Conservation (phyloP, 37 sponge, comb jelly and placozoan species). For the Hormiphora californensis region DNA sequence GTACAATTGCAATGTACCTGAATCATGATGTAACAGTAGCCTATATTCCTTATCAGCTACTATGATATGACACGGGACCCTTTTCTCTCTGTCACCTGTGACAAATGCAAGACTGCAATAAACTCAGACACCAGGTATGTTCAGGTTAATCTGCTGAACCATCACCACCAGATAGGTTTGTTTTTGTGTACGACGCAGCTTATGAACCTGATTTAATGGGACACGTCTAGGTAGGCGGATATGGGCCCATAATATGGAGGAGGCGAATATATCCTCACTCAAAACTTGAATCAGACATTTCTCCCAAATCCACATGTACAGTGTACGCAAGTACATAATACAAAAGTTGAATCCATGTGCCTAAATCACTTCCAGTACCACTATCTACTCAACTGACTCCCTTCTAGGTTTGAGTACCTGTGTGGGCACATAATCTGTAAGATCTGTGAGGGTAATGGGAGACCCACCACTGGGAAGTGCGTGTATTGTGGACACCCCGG, state of each 20-base stretch:
- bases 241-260: too few relatives aligned
- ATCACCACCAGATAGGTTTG: too few relatives aligned
- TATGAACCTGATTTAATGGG: neutral
- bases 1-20: too few relatives aligned
- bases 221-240: too few relatives aligned
- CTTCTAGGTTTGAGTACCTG: slow-evolving; percentile 14
- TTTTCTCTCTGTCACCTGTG: slow-evolving; percentile 29
- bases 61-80: neutral
- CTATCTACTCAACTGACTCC: too few relatives aligned
- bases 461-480: neutral
- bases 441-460: slow-evolving; percentile 35
- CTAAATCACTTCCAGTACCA: too few relatives aligned
- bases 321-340: too few relatives aligned
- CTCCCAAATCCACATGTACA: neutral
- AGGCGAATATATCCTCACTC: too few relatives aligned
- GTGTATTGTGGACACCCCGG: slow-evolving; percentile 32
- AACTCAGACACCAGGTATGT: slow-evolving; percentile 43
- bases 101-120: slow-evolving; percentile 19
- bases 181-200: neutral
- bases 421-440: slow-evolving; percentile 39
- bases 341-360: too few relatives aligned
- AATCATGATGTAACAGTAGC: too few relatives aligned
- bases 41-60: neutral
- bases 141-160: too few relatives aligned
- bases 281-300: too few relatives aligned